These are phyloP conservation scores for Siniperca obscura DNA, from an alignment of 2,797 vertebrate genomes.

Conservation along the genomic window DNA sequence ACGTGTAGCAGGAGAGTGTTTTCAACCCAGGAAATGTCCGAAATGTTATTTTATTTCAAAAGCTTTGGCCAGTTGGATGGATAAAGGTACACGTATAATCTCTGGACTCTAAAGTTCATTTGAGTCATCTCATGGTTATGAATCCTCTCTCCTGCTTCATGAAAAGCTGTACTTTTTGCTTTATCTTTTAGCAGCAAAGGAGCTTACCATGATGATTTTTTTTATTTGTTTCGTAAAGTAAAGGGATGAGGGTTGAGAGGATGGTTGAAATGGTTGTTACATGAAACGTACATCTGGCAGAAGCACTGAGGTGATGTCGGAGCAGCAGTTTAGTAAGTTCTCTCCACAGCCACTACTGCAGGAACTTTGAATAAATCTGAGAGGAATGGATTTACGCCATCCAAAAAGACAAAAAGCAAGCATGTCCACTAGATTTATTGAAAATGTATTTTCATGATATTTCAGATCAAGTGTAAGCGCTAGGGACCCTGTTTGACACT, in stretches of 20 bases:
- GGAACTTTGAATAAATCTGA: neutral
- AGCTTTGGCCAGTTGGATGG: neutral
- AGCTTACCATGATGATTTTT: neutral
- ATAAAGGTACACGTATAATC: neutral
- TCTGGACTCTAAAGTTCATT: neutral
- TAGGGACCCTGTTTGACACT: neutral
- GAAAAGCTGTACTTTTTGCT: conserved; percentile 20
- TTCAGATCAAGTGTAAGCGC: neutral
- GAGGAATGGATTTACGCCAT: neutral
- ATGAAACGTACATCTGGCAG: conserved; percentile 50
- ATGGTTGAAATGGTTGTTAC: conserved; percentile 15
- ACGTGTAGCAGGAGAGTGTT: conserved; percentile 15
- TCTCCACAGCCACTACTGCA: conserved; percentile 5
- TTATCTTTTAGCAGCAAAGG: conserved; percentile 16
- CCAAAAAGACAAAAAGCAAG: neutral
- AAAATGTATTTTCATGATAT: neutral
- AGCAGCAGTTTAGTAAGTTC: conserved; percentile 21
- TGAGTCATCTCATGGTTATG: conserved; percentile 14
- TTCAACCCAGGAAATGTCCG: conserved; percentile 15
- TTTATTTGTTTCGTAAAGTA: neutral
- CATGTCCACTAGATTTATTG: neutral
- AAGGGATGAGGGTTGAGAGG: neutral
- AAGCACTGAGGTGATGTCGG: conserved; percentile 26
- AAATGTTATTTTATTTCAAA: neutral
- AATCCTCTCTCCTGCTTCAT: conserved; percentile 24